Evolutionary conservation across 2,888 invertebrate species (phyloP).

Genomic region (Acanthosepion pharaonis): DNA sequence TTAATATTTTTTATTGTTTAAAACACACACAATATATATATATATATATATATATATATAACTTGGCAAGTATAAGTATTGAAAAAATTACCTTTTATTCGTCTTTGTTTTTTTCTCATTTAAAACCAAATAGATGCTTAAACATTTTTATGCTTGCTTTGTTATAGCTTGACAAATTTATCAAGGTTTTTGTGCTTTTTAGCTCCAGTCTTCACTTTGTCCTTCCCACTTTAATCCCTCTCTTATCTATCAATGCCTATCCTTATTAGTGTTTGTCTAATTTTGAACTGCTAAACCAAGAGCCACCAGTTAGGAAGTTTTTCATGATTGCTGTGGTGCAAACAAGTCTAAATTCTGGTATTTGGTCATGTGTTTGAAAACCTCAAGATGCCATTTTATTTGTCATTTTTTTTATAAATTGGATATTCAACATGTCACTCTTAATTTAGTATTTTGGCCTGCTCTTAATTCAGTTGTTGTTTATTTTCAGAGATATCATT

Average conservation of each 20-base stretch:
- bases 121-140: not conserved
- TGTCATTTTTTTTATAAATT: not conserved
- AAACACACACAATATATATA: too few species aligned
- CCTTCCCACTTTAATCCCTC: not conserved
- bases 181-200: not conserved
- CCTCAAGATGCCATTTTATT: not conserved
- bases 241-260: not conserved
- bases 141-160: not conserved
- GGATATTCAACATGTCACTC: not conserved
- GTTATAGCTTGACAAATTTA: too few species aligned
- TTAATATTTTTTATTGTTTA: too few species aligned
- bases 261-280: not conserved
- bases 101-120: not conserved
- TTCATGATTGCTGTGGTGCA: not conserved
- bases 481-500: not conserved
- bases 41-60: too few species aligned
- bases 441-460: not conserved
- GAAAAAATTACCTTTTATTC: not conserved
- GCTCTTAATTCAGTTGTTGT: not conserved
- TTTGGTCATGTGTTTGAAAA: not conserved
- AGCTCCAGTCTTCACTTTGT: too few species aligned
- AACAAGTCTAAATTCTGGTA: not conserved
- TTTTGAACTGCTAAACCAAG: not conserved
- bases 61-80: not conserved
- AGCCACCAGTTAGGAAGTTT: not conserved